phyloP scores from a whole-genome alignment of 2,113 vertebrate species.

The Chaenogobius annularis region DNA sequence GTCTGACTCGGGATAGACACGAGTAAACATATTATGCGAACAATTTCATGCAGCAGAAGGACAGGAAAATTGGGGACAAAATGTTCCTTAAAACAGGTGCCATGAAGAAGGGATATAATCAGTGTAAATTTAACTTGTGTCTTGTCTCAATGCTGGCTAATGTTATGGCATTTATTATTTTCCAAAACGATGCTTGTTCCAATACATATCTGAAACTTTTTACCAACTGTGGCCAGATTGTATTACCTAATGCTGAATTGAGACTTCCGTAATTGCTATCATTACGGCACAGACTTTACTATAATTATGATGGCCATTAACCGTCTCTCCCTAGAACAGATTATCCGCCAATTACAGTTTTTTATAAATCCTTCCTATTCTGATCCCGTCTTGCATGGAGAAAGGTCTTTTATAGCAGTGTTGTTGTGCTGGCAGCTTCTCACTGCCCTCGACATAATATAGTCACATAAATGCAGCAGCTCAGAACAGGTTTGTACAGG shows the following conservation, averaged over 20 bases:
- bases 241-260: background rate
- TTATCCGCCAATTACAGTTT: background rate
- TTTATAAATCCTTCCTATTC: slow-evolving; percentile 8
- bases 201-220: background rate
- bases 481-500: slow-evolving; percentile 45
- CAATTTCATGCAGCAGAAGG: too few relatives aligned
- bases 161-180: background rate
- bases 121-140: background rate
- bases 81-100: background rate
- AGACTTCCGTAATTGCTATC: background rate
- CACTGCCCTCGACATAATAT: slow-evolving; percentile 35
- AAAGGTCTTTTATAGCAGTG: background rate
- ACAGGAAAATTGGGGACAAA: too few relatives aligned
- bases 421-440: background rate
- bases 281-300: background rate
- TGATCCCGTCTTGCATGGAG: background rate
- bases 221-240: background rate
- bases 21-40: too few relatives aligned
- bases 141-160: background rate
- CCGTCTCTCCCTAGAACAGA: background rate
- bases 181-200: background rate
- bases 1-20: too few relatives aligned
- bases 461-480: slow-evolving; percentile 45
- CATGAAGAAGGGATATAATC: background rate
- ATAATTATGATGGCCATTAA: slow-evolving; percentile 7